Evolutionary conservation across 1,140 invertebrate genomes (phyloP), one percentile per base, ranked within the genome.

Genomic region (Zaprionus taronus): DNA sequence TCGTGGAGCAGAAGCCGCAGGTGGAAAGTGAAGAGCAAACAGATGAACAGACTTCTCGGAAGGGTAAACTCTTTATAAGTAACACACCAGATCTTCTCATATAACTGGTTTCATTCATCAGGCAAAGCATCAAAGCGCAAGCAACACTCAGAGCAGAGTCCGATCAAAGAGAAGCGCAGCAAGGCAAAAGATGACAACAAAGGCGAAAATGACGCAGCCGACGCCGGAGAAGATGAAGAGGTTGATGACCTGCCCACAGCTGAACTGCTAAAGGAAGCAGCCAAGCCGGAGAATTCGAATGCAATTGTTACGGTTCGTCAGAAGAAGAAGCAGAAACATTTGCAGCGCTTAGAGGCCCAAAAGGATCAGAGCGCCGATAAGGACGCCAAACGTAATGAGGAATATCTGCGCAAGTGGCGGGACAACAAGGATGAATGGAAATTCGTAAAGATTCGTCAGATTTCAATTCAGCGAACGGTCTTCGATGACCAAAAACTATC

Each of bases 391-490:
- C 67, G 77, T 1, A 95, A 94, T 79, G 91, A 94, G 31, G 94
- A 93, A 75, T 95, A 95, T 82, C 81, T 95, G 6, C 93, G 93
- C 6, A 95, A 95, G 90, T 97, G 96, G 96, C 95, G 96, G 92
- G 93, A 96, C 83, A 93, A 95, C 60, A 93, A 93, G 65, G 93
- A 93, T 61, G 94, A 96, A 80, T 97, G 96, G 96, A 97, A 96
- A 89, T 97, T 96, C 91, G 95, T 95, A 86, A 97, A 96, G 91
- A 80, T 95, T 1, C 95, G 94, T 67, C 96, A 97, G 93, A 94
- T 95, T n/a, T 96, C 96, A 94, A 92, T 97, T 22, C 94, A 95
- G 47, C 95, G 96, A 77, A 94, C 96, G 81, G 94, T 96, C 76
- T 94, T 96, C 56, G 94, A 95, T 77, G 81, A 94, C 49, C 81